Evolutionary conservation across 2,113 vertebrate genomes (phyloP).

Genomic region (Macroglossus sobrinus): DNA sequence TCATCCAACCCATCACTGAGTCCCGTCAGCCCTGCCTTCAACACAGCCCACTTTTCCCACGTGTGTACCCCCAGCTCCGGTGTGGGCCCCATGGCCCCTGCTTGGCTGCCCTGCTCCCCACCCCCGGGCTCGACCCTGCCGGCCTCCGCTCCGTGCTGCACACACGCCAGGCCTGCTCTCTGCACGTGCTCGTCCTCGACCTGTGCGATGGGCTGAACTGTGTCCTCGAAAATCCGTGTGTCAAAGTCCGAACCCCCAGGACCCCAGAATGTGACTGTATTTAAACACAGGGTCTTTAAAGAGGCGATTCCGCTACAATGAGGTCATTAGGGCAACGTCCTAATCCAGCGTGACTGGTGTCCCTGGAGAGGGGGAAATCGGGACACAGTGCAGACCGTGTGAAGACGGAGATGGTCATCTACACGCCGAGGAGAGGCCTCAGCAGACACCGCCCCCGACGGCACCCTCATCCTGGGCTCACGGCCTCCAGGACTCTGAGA

Average conservation of each 20-base stretch:
- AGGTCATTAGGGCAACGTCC: not conserved
- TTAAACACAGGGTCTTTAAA: not conserved
- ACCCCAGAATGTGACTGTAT: not conserved
- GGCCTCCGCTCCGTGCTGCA: not conserved
- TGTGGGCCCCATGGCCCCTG: accelerated
- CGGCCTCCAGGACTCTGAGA: not conserved
- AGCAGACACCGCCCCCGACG: not conserved
- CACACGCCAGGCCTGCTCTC: not conserved
- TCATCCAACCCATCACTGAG: not conserved
- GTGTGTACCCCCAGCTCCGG: not conserved
- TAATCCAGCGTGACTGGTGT: not conserved
- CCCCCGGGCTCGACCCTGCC: too few species aligned
- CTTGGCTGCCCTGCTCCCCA: not conserved
- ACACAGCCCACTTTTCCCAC: not conserved
- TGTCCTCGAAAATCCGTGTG: not conserved
- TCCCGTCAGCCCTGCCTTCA: not conserved
- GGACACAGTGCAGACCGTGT: not conserved
- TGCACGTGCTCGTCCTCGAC: not conserved
- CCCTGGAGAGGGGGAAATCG: not conserved
- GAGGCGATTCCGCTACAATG: not conserved
- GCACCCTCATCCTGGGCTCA: not conserved
- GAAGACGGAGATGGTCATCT: not conserved
- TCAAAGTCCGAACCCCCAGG: not conserved
- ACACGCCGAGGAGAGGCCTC: not conserved
- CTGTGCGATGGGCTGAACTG: not conserved